Evolutionary conservation across 2,888 invertebrate species (phyloP).

Genomic region (Archips crataeganus): DNA sequence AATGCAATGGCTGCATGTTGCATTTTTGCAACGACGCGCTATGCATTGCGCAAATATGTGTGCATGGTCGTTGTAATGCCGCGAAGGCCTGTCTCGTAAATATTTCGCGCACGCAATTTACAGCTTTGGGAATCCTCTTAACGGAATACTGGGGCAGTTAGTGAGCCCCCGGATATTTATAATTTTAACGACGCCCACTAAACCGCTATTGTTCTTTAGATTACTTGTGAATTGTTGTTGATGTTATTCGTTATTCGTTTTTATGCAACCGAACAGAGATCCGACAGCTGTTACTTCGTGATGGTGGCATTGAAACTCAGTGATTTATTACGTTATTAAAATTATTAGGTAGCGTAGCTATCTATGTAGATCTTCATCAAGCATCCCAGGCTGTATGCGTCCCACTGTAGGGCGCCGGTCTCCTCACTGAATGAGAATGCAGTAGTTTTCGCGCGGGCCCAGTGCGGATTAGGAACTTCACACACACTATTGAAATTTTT

Average conservation of each 20-base stretch:
- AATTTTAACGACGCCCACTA: constrained; percentile 69
- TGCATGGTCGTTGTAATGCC: constrained; percentile 78
- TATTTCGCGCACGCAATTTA: constrained; percentile 82
- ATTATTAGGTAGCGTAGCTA: too few species aligned
- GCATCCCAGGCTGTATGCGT: too few species aligned
- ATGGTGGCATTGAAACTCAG: constrained; percentile 5
- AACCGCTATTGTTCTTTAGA: constrained; percentile 64
- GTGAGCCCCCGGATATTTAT: constrained; percentile 76
- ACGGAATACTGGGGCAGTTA: constrained; percentile 81
- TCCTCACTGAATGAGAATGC: too few species aligned
- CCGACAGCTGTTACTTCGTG: background rate
- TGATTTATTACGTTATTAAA: background rate
- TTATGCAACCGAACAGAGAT: background rate
- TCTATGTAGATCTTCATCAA: too few species aligned
- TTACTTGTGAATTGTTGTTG: constrained; percentile 53
- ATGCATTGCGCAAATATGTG: constrained; percentile 60
- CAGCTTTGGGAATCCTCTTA: constrained; percentile 83
- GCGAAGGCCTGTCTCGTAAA: constrained; percentile 83
- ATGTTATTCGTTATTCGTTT: constrained; percentile 20
- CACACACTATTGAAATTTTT: too few species aligned
- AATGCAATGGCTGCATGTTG: constrained; percentile 56
- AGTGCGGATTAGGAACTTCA: too few species aligned
- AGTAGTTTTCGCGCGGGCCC: too few species aligned
- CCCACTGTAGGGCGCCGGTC: too few species aligned
- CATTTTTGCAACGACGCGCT: constrained; percentile 75